Base-by-base conservation (phyloP, 1,140 invertebrate species). In the Drosophila tsacasi region DNA sequence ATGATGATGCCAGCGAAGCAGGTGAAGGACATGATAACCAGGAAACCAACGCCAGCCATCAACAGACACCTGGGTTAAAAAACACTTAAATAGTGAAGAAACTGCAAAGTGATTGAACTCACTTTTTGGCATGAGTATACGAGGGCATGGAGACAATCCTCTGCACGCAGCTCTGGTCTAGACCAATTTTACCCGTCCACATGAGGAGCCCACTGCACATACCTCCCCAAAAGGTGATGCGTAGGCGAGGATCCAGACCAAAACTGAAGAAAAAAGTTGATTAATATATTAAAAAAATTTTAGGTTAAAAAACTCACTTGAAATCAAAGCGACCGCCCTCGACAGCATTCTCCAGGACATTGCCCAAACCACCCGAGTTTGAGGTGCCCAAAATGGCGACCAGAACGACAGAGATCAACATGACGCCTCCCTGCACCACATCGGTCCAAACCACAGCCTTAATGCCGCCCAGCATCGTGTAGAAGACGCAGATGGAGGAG, bases 371-470 rank as follows among this genome's bases (percentile, higher is more conserved):
- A n/a, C 97, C 97, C 19, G 95, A 94, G 21, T 95, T 94, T 0
- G 93, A 69, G 2, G 95, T 95, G 2, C 97, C 97, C 72, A 96
- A 93, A 2, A 96, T 84, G 0, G 96, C 93, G 1, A 97, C 95
- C 2, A 94, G 93, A 2, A 97, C 91, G 4, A 97, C 94, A 0
- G 96, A 96, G 1, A 94, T 93, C 63, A 97, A 94, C 96, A 98
- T 97, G 3, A 97, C 94, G 8, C 95, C 83, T 5, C 95, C 96
- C 93, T 98, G 97, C 32, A 98, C 94, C 0, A 96, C 95, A 93
- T 98, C 97, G 1, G 97, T 98, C 97, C 96, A 97, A 27, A 98
- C 95, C 2, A 98, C 97, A 1, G 97, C 97, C 93, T 97, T 97
- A 64, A 98, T 94, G 2, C 97, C 97, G 72, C 97, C 97, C 93